phyloP scores from a whole-genome alignment of 2,888 invertebrate genomes.

The Eremobia ochroleuca region DNA sequence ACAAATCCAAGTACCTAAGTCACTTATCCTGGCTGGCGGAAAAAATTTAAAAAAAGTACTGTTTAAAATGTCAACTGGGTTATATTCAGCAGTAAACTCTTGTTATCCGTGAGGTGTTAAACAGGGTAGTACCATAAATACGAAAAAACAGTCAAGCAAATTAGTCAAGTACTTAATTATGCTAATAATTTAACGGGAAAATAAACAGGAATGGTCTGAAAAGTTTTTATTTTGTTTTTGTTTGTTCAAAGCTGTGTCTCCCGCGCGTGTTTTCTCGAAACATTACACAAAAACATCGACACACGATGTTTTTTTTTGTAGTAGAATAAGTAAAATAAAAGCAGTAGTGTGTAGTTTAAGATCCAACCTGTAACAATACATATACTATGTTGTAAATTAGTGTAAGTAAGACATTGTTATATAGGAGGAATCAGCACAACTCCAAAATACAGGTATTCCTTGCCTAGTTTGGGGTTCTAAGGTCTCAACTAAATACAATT shows the following conservation, averaged over 20 bases:
- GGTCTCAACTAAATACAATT: too few relatives aligned
- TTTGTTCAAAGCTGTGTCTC: neutral
- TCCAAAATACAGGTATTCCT: too few relatives aligned
- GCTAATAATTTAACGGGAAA: slow-evolving; percentile 22
- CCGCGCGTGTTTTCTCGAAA: too few relatives aligned
- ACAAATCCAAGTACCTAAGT: neutral
- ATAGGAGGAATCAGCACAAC: too few relatives aligned
- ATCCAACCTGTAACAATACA: too few relatives aligned
- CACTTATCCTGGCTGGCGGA: neutral
- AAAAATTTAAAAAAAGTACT: neutral
- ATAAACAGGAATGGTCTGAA: slow-evolving; percentile 7
- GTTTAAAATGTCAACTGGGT: slow-evolving; percentile 22
- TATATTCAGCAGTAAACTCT: neutral
- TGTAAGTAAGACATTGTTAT: too few relatives aligned
- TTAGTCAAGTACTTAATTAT: slow-evolving; percentile 15
- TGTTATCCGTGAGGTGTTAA: neutral
- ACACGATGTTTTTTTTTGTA: too few relatives aligned
- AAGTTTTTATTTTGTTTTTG: slow-evolving; percentile 19
- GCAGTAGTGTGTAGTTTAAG: too few relatives aligned
- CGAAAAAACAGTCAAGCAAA: neutral
- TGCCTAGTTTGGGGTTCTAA: too few relatives aligned
- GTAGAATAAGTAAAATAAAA: too few relatives aligned
- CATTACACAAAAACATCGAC: too few relatives aligned
- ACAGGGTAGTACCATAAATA: slow-evolving; percentile 3
- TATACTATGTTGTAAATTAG: too few relatives aligned